Evolutionary conservation across 1,140 invertebrate genomes (phyloP), one percentile per base, ranked within the genome.

Genomic region (Adoxophyes honmai): DNA sequence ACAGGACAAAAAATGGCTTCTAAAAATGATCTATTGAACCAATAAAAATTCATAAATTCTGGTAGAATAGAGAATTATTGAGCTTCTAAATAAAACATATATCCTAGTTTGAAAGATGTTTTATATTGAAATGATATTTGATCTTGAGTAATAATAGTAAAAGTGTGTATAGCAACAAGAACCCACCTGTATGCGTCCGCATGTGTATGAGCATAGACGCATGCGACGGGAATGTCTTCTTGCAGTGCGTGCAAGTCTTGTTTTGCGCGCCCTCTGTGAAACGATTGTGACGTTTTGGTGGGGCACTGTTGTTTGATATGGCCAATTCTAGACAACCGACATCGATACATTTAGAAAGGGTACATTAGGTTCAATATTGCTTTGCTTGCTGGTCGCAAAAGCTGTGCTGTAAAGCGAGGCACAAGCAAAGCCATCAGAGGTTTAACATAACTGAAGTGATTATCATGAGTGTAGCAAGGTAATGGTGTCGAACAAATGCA

Each of bases 161-260:
- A n/a, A n/a, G n/a, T n/a, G n/a, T n/a, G n/a, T n/a, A n/a, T n/a
- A n/a, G n/a, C n/a, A n/a, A 28, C 6, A 28, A 6, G 6, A 6
- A 28, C 71, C 66, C 38, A 90, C 93, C 93, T 65, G 93, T 94
- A 62, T 94, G 93, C 34, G 92, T 94, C 65, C 93, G 85, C 78
- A 92, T 91, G 68, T 94, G 93, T 66, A 95, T 94, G 34, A 94
- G 88, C 93, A 95, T 94, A 6, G 93, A 94, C 21, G 94, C 94
- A 75, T 94, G 93, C 52, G 94, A 94, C 42, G 94, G 93, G 85
- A 95, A 95, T 66, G 91, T 91, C 86, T 94, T 95, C 75, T 92
- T 91, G 89, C 94, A 95, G 64, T 93, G 91, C 59, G 91, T 88
- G 75, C 94, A 94, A 58, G 91, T 89, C 78, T 94, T 94, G 73